A percentile compares a stretch with the other conserved stretches of the same genome.
phyloP scores from a whole-genome alignment of 2,888 invertebrate genomes.

The Sarcophaga variegata region DNA sequence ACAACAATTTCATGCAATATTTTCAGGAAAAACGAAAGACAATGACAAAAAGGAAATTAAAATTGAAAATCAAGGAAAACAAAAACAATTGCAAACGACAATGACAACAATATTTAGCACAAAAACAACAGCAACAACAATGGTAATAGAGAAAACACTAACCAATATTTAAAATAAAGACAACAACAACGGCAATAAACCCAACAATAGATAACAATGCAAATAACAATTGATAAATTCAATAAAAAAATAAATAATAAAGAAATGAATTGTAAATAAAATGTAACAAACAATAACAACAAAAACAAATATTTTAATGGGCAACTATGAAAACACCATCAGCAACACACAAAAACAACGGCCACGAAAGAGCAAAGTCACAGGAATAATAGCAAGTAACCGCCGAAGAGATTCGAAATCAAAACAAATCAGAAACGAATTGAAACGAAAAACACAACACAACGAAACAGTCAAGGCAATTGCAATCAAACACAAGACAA shows the following conservation, averaged over 20 bases:
- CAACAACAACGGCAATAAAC: constrained; percentile 39
- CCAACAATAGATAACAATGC: not conserved
- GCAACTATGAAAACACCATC: not conserved
- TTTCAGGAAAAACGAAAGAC: constrained; percentile 54
- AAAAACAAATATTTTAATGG: constrained; percentile 6
- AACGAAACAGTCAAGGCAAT: not conserved
- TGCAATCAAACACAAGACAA: not conserved
- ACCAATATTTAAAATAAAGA: constrained; percentile 38
- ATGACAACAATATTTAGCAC: constrained; percentile 52
- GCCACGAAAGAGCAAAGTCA: constrained; percentile 42
- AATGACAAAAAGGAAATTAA: constrained; percentile 58
- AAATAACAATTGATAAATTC: constrained; percentile 14
- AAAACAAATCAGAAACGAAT: not conserved
- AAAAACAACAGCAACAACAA: constrained; percentile 34
- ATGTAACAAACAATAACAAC: constrained; percentile 32
- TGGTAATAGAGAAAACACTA: constrained; percentile 12
- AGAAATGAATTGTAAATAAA: constrained; percentile 66
- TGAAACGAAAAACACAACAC: not conserved
- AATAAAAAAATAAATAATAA: constrained; percentile 44
- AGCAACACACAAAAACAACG: constrained; percentile 14
- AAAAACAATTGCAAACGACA: constrained; percentile 7
- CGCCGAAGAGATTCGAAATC: not conserved
- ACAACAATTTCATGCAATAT: constrained; percentile 36
- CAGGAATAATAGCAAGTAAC: constrained; percentile 48
- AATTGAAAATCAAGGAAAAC: constrained; percentile 45